phyloP scores from a whole-genome alignment of 2,888 invertebrate genomes.

The Patella depressa region DNA sequence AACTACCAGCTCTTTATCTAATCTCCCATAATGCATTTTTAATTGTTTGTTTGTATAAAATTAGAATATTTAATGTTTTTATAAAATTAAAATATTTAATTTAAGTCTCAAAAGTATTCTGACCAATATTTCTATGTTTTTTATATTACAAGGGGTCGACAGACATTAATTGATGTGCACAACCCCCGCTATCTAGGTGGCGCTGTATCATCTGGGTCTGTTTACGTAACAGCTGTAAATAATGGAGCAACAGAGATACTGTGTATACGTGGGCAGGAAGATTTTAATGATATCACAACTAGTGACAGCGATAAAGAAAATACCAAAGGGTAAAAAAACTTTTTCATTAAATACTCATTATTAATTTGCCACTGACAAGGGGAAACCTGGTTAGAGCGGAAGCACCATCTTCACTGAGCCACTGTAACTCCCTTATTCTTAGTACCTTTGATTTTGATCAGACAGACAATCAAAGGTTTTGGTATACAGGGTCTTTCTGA shows the following conservation, averaged over 20 bases:
- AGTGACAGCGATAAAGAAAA: slow-evolving; percentile 32
- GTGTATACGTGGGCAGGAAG: slow-evolving; percentile 59
- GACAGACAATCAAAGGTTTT: too few relatives aligned
- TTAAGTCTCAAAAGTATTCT: too few relatives aligned
- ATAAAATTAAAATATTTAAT: too few relatives aligned
- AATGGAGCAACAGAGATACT: slow-evolving; percentile 60
- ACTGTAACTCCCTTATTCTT: too few relatives aligned
- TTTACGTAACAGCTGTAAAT: slow-evolving; percentile 63
- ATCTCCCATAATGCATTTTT: too few relatives aligned
- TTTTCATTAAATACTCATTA: background rate
- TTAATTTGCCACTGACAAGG: background rate
- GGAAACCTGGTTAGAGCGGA: background rate
- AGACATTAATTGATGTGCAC: slow-evolving; percentile 60
- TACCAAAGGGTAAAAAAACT: slow-evolving; percentile 15
- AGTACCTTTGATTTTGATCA: too few relatives aligned
- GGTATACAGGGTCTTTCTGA: too few relatives aligned
- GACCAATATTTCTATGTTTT: slow-evolving; percentile 12
- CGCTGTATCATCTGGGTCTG: slow-evolving; percentile 58
- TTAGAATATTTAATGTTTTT: too few relatives aligned
- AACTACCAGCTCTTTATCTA: too few relatives aligned
- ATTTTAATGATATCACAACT: slow-evolving; percentile 35
- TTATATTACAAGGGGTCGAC: slow-evolving; percentile 47
- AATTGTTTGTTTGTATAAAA: too few relatives aligned
- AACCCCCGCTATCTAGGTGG: slow-evolving; percentile 65
- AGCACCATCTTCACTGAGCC: too few relatives aligned